These are phyloP conservation scores for Sphinx pinastri DNA, from an alignment of 2,888 invertebrate species.

Conservation along the genomic window DNA sequence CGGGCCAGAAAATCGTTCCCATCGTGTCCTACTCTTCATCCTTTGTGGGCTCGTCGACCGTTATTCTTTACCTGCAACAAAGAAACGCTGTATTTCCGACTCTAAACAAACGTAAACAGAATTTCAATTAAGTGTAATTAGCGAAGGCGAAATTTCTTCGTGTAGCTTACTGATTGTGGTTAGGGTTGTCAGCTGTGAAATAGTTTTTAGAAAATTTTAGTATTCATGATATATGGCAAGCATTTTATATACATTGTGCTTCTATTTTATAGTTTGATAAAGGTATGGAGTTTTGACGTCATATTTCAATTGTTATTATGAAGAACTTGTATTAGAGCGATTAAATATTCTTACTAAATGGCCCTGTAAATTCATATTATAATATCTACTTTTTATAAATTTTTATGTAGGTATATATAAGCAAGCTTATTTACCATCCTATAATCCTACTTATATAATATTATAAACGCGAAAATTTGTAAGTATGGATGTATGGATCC, in stretches of 20 bases:
- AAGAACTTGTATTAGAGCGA: too few species aligned
- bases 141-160: conserved; percentile 52
- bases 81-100: conserved; percentile 29
- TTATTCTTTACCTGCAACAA: conserved; percentile 55
- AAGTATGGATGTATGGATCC: too few species aligned
- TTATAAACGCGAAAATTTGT: too few species aligned
- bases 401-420: too few species aligned
- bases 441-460: too few species aligned
- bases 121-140: conserved; percentile 65
- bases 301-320: too few species aligned
- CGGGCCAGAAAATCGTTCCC: conserved; percentile 70
- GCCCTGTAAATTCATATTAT: neutral
- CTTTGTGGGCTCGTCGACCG: conserved; percentile 69
- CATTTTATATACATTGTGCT: too few species aligned
- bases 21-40: conserved; percentile 80
- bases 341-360: neutral
- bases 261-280: too few species aligned
- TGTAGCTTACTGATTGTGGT: conserved; percentile 42
- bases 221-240: too few species aligned
- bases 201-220: neutral
- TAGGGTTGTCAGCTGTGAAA: conserved; percentile 27
- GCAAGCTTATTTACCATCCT: too few species aligned
- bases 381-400: too few species aligned
- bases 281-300: too few species aligned
- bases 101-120: conserved; percentile 37